Base-by-base conservation (phyloP, 2,113 vertebrate genomes). In the Podiceps cristatus region DNA sequence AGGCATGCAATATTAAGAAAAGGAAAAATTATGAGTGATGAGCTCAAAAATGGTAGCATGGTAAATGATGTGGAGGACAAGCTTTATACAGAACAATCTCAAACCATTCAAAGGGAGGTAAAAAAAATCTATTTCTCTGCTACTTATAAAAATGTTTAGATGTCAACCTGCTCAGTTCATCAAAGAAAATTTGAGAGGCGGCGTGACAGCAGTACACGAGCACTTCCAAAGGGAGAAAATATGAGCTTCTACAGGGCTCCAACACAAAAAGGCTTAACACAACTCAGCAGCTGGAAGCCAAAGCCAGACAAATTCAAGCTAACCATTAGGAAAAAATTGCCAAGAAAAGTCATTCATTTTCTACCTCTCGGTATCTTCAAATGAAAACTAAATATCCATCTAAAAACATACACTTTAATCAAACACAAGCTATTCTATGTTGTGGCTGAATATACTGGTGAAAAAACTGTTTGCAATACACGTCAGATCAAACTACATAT, bases 61-160 rank as follows among this genome's bases (percentile, higher is more conserved):
- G n/a, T 69, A 95, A 73, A 79, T 28, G 15, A 60, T 44, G 35
- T 18, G 64, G 56, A 94, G 17, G 64, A 74, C 45, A 74, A 50
- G 59, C 6, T 31, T 66, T 77, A 84, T 42, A 86, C 76, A 74
- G 59, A 88, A 88, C 0, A 0, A 86, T 58, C 50, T 94, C 59
- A 77, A 84, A 19, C 25, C 56, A 66, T 95, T 73, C 79, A 89
- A 27, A 83, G 37, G 17, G 22, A 95, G n/a, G 47, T 59, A 87
- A 78, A 37, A 37, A 94, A 93, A 68, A 35, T 9, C 13, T 67
- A 63, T 82, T 88, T 85, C 81, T 64, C 60, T 77, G 68, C 17
- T 77, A 42, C 72, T 95, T 86, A 72, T 73, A 95, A 95, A 96
- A 97, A 79, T 45, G 68, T 88, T 92, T 55, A 89, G 50, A 68